Conservation (phyloP, 2,797 vertebrate genomes). For the Threskiornis aethiopicus region DNA sequence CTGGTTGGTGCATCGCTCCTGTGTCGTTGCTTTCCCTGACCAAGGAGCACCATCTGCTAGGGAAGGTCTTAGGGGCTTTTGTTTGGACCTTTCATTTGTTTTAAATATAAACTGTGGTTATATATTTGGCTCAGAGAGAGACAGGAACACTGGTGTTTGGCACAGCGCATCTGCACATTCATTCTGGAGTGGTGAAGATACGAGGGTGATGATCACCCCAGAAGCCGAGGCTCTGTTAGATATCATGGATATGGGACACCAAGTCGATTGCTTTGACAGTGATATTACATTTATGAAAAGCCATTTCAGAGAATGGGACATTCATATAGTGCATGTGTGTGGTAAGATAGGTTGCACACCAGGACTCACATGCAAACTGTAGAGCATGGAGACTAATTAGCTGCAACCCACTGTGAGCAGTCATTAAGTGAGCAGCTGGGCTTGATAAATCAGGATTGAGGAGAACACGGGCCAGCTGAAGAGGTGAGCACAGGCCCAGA, state of each 20-base stretch:
- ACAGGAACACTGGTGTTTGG: not conserved
- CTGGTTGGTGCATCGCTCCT: not conserved
- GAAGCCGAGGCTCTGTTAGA: not conserved
- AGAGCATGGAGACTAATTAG: not conserved
- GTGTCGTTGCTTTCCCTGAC: not conserved
- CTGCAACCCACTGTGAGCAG: not conserved
- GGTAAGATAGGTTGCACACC: not conserved
- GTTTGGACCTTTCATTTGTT: not conserved
- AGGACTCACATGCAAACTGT: not conserved
- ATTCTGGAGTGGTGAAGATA: not conserved
- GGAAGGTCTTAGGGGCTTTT: not conserved
- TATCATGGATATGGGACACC: not conserved
- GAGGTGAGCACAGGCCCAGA: not conserved
- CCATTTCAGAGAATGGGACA: not conserved
- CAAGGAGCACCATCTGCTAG: not conserved
- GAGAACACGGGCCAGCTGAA: not conserved
- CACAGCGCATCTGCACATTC: not conserved
- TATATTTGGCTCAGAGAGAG: not conserved
- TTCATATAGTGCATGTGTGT: not conserved
- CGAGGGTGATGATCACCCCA: not conserved
- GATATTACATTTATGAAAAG: not conserved
- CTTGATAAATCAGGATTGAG: not conserved
- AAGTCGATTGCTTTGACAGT: not conserved
- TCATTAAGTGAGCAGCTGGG: not conserved
- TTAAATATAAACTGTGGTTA: not conserved